Evolutionary conservation across 1,140 invertebrate species (phyloP).

Genomic region (Myzus persicae): DNA sequence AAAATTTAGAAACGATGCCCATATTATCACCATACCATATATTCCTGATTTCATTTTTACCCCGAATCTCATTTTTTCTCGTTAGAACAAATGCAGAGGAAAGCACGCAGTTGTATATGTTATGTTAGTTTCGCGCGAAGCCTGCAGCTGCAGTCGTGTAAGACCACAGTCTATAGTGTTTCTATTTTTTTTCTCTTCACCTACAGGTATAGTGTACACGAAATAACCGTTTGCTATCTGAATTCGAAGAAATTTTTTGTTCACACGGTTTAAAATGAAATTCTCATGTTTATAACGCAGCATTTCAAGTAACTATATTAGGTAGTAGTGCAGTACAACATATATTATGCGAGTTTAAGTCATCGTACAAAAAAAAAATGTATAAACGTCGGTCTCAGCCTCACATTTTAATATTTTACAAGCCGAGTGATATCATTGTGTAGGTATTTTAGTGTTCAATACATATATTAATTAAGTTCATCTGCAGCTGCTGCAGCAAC

Average conservation of each 20-base stretch:
- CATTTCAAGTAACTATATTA: background rate
- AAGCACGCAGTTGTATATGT: background rate
- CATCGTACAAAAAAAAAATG: background rate
- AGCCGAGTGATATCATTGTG: background rate
- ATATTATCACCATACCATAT: background rate
- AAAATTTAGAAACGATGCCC: background rate
- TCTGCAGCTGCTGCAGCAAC: background rate
- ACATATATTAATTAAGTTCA: background rate
- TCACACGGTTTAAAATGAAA: background rate
- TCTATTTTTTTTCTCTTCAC: background rate
- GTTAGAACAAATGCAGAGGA: background rate
- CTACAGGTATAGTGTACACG: background rate
- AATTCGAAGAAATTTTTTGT: background rate
- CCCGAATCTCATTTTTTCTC: background rate
- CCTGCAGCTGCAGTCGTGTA: background rate
- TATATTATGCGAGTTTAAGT: background rate
- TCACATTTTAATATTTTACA: background rate
- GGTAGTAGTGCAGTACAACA: background rate
- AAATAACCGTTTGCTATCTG: background rate
- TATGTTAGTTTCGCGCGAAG: background rate
- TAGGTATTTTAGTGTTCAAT: conserved; percentile 18
- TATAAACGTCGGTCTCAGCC: background rate
- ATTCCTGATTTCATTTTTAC: background rate
- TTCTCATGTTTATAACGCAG: background rate
- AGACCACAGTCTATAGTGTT: background rate